These are phyloP conservation scores for Scophthalmus maximus DNA, from an alignment of 2,113 vertebrate species.

Conservation along the genomic window DNA sequence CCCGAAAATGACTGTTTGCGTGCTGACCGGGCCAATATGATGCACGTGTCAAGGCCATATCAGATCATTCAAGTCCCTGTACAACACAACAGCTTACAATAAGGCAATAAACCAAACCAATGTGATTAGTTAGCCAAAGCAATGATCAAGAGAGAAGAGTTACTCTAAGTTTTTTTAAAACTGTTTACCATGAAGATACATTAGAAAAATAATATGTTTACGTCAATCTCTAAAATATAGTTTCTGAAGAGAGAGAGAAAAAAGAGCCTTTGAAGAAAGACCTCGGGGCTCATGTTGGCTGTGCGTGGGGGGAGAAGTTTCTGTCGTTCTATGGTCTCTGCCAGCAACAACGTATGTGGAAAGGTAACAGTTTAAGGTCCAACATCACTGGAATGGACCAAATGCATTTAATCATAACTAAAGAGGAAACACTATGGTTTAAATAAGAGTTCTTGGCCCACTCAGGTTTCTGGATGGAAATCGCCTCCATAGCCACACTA, in stretches of 20 bases:
- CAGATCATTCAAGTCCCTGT: conserved; percentile 38
- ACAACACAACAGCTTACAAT: conserved; percentile 45
- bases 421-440: conserved; percentile 70
- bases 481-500: conserved; percentile 51
- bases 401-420: conserved; percentile 51
- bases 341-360: conserved; percentile 33
- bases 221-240: conserved; percentile 52
- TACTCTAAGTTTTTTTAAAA: conserved; percentile 38
- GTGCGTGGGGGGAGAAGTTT: conserved; percentile 16
- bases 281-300: conserved; percentile 31
- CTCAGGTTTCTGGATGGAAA: conserved; percentile 60
- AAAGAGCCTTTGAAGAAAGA: too few relatives aligned
- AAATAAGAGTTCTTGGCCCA: conserved; percentile 76
- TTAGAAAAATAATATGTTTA: conserved; percentile 73
- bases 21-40: conserved; percentile 30
- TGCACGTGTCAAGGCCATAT: conserved; percentile 19
- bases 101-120: conserved; percentile 66
- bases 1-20: conserved; percentile 31
- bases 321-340: conserved; percentile 32
- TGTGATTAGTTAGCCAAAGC: conserved; percentile 46
- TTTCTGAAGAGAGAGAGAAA: conserved; percentile 17
- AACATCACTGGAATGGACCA: conserved; percentile 48
- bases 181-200: conserved; percentile 56
- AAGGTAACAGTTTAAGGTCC: conserved; percentile 70
- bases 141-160: conserved; percentile 36